A percentile compares a stretch with the other conserved stretches of the same genome.
These are phyloP conservation scores for Verasper variegatus DNA, from an alignment of 2,113 vertebrate species.

Conservation along the genomic window DNA sequence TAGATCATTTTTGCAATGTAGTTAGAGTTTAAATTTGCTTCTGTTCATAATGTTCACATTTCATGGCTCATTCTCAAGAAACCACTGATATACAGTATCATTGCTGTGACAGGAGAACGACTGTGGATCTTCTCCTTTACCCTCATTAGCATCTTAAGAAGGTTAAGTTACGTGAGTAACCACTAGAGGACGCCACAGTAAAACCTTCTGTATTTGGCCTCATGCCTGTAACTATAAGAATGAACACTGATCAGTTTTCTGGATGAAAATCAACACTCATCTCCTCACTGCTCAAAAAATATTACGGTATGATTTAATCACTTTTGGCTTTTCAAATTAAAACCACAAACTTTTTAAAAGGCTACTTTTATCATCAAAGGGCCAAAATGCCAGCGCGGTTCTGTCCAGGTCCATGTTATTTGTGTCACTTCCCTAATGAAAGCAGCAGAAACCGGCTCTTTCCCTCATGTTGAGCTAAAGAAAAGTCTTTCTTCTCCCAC, in stretches of 20 bases:
- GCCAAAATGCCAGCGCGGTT: conserved; percentile 31
- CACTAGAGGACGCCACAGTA: conserved; percentile 59
- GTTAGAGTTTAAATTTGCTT: too few species aligned
- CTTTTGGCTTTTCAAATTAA: conserved; percentile 43
- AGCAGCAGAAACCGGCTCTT: conserved; percentile 73
- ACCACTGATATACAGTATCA: too few species aligned
- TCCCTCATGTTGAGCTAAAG: conserved; percentile 75
- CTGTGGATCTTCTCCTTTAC: too few species aligned
- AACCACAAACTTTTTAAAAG: conserved; percentile 32
- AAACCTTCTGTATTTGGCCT: conserved; percentile 18
- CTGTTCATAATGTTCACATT: too few species aligned
- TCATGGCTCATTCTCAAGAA: too few species aligned
- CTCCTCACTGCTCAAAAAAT: conserved; percentile 28
- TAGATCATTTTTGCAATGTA: too few species aligned
- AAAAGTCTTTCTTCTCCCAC: conserved; percentile 89
- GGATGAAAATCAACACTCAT: conserved; percentile 16
- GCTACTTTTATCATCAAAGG: conserved; percentile 67
- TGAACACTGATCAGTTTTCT: conserved; percentile 12
- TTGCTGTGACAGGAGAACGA: too few species aligned
- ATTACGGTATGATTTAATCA: conserved; percentile 46
- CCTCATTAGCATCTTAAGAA: neutral
- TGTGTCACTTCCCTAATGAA: conserved; percentile 78
- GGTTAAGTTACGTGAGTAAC: neutral
- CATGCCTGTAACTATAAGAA: conserved; percentile 6
- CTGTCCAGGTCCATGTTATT: conserved; percentile 64